phyloP scores from a whole-genome alignment of 1,140 invertebrate species.

The Trypoxylus dichotomus region DNA sequence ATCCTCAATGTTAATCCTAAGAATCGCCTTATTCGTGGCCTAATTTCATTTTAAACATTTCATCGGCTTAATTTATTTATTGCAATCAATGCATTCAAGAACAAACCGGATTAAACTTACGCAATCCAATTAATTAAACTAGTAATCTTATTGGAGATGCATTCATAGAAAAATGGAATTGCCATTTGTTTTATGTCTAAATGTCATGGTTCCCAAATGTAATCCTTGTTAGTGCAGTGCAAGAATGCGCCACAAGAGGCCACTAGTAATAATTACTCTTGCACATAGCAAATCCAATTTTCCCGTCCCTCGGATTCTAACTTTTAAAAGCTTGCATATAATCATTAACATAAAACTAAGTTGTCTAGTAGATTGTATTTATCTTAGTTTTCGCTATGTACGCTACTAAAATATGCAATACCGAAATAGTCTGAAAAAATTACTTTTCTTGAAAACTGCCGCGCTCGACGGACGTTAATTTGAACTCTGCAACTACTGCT shows the following conservation, averaged over 20 bases:
- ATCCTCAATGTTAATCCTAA: too few species aligned
- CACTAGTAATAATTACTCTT: conserved; percentile 51
- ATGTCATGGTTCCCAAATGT: conserved; percentile 36
- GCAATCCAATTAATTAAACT: conserved; percentile 24
- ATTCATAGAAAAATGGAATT: background rate
- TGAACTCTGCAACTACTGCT: background rate
- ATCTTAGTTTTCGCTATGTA: background rate
- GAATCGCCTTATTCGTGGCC: too few species aligned
- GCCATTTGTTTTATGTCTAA: conserved; percentile 27
- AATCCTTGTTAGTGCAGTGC: conserved; percentile 42
- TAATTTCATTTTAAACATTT: too few species aligned
- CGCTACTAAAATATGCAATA: conserved; percentile 18
- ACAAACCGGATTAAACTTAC: background rate
- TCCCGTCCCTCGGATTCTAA: conserved; percentile 39
- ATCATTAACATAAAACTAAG: conserved; percentile 50
- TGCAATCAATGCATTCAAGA: background rate
- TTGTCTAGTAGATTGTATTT: conserved; percentile 31
- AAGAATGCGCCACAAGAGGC: conserved; percentile 48
- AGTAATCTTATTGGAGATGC: conserved; percentile 5
- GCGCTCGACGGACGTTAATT: background rate
- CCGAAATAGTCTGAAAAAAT: conserved; percentile 12
- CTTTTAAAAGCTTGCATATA: conserved; percentile 52
- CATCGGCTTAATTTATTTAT: too few species aligned
- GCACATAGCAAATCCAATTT: conserved; percentile 50
- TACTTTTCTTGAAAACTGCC: conserved; percentile 15